These are phyloP conservation scores for Caracal caracal DNA, from an alignment of 2,113 vertebrate species.

Conservation along the genomic window DNA sequence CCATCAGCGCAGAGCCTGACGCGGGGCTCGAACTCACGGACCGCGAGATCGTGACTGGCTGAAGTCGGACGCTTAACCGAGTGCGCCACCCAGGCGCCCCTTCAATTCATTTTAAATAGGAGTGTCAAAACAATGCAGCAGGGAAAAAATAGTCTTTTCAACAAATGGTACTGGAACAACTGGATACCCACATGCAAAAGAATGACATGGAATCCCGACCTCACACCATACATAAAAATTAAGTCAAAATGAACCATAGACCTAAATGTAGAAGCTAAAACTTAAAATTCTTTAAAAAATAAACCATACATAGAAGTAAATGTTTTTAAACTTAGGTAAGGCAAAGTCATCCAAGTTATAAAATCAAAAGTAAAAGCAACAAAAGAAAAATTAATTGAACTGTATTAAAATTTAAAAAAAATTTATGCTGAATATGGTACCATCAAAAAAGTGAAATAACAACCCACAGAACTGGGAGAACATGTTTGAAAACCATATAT, in stretches of 20 bases:
- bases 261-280: constrained; percentile 3
- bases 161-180: not conserved
- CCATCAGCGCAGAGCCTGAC: no score
- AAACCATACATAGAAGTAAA: not conserved
- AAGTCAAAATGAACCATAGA: not conserved
- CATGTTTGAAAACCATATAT: not conserved
- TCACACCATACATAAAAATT: not conserved
- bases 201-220: not conserved
- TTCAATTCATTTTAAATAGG: not conserved
- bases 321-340: not conserved
- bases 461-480: not conserved
- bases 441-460: not conserved
- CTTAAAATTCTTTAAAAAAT: not conserved
- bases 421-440: not conserved
- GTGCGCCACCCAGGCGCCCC: no score
- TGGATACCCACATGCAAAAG: not conserved
- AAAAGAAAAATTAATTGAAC: not conserved
- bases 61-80: no score
- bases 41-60: no score
- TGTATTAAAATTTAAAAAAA: not conserved
- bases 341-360: not conserved
- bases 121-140: not conserved
- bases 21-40: no score
- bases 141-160: not conserved
- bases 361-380: not conserved